These are phyloP conservation scores for Phylloscopus trochiloides DNA, from an alignment of 2,113 vertebrate genomes.

Conservation along the genomic window DNA sequence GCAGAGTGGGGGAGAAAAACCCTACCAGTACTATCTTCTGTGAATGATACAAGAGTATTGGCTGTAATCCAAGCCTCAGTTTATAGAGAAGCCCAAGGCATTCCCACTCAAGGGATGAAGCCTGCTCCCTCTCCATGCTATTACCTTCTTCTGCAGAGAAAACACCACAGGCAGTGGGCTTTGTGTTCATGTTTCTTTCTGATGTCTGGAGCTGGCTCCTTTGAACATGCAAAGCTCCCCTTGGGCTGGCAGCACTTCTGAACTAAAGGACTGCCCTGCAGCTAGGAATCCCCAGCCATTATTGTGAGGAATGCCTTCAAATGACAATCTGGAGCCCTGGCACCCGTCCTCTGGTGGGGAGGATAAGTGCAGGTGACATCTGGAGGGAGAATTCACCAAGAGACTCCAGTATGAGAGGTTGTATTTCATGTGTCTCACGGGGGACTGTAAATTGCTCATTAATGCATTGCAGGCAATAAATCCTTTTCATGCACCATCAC, in stretches of 20 bases:
- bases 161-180: neutral
- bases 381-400: conserved; percentile 24
- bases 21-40: neutral
- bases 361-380: conserved; percentile 27
- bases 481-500: neutral
- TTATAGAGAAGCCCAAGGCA: neutral
- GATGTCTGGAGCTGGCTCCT: neutral
- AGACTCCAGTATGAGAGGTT: neutral
- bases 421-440: neutral
- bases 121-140: neutral
- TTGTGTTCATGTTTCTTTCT: neutral
- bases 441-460: conserved; percentile 33
- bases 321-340: conserved; percentile 47
- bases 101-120: neutral
- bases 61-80: neutral
- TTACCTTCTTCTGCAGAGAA: neutral
- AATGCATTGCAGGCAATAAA: conserved; percentile 17
- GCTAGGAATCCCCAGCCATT: neutral
- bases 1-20: neutral
- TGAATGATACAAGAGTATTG: neutral
- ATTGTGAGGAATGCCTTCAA: conserved; percentile 26
- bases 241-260: neutral
- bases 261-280: neutral
- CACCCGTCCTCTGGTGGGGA: accelerated
- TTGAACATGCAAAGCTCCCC: neutral